These are phyloP conservation scores for Salminus brasiliensis DNA, from an alignment of 2,113 vertebrate species.

Conservation along the genomic window DNA sequence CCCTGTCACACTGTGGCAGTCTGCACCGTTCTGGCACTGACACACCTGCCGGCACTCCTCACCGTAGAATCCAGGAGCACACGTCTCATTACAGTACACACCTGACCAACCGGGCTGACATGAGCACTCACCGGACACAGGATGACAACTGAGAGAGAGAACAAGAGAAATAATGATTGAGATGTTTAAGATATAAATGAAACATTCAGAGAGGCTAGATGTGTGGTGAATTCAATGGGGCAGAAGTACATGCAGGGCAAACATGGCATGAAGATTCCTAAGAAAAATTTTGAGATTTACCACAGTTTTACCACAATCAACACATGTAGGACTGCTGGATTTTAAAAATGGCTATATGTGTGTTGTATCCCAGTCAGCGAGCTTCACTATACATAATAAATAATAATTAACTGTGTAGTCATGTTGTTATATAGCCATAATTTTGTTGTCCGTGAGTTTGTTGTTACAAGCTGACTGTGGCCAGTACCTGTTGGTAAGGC, in stretches of 20 bases:
- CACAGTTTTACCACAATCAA: too few species aligned
- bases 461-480: not conserved
- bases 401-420: too few species aligned
- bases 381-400: too few species aligned
- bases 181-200: not conserved
- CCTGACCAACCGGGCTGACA: constrained; percentile 92
- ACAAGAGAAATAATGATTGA: not conserved
- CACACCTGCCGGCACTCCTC: constrained; percentile 90
- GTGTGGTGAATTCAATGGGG: too few species aligned
- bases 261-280: too few species aligned
- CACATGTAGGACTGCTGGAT: too few species aligned
- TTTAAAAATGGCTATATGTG: too few species aligned
- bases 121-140: constrained; percentile 93
- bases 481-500: constrained; percentile 73
- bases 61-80: constrained; percentile 89
- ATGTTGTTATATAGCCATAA: too few species aligned
- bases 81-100: constrained; percentile 95
- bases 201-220: too few species aligned
- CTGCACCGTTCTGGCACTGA: constrained; percentile 93
- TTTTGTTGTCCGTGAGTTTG: not conserved
- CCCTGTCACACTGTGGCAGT: constrained; percentile 91
- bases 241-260: too few species aligned
- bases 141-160: constrained; percentile 88
- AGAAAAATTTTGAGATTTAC: too few species aligned
- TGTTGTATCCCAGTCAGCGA: too few species aligned